Evolutionary conservation across 92 coral and sea anemone genomes (phyloP), one percentile per base, ranked within the genome.

Genomic region (Montipora capitata): DNA sequence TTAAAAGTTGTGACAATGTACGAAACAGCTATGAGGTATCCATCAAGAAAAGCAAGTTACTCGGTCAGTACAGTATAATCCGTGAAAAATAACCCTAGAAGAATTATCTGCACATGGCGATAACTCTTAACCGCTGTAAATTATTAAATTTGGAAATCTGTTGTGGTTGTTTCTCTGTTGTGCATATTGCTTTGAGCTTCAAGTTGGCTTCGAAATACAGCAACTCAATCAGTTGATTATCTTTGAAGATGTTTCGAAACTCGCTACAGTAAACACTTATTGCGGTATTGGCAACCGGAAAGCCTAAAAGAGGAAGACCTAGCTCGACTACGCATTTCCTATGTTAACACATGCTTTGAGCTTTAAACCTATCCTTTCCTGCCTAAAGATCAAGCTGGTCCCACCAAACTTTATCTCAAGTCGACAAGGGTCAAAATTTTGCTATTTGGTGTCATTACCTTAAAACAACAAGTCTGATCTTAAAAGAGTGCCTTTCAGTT

Each of bases 401-500:
- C 66, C 20, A 13, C 12, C 39, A 48, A 18, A 17, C 63, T 74
- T 16, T 56, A 57, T 9, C 40, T 81, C 13, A 82, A 10, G 14
- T 72, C 68, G 18, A 63, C 8, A 78, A 45, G 35, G 58, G 70
- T 54, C 15, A 63, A 78, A 84, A 66, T 65, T 49, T 40, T 67
- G 44, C 78, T 40, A 76, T 74, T 81, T 89, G 81, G 78, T 87
- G 70, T 91, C 81, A 80, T 76, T 82, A 79, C 89, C 40, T 85
- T 76, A 62, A 89, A 65, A 90, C 48, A 88, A 91, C 90, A 79
- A 79, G 83, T 61, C 7, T 41, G 66, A 83, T 78, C 84, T 71
- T 79, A 77, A 27, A 71, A 83, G 86, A 76, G 93, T 83, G 77
- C 88, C 87, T 77, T 64, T 40, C 59, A 78, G 68, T 82, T 91